Evolutionary conservation across 2,888 invertebrate genomes (phyloP).

Genomic region (Leptopilina myrica): DNA sequence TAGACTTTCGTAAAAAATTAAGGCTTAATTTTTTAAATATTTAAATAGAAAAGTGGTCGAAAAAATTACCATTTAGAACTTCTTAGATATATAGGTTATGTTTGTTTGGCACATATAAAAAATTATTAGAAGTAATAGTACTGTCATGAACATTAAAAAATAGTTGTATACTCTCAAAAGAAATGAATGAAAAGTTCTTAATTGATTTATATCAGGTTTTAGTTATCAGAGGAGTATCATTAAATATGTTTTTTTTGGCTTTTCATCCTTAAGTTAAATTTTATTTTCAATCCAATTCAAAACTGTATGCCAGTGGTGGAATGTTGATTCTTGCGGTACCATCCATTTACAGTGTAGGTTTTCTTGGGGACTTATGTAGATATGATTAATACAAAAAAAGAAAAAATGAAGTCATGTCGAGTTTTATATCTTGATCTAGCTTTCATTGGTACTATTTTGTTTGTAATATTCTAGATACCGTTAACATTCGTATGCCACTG

Average conservation of each 20-base stretch:
- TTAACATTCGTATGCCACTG: slow-evolving; percentile 21
- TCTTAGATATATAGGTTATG: no score
- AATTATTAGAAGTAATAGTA: no score
- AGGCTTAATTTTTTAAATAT: no score
- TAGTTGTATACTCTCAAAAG: no score
- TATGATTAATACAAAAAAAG: slow-evolving; percentile 33
- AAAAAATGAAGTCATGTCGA: neutral
- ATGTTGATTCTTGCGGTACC: slow-evolving; percentile 38
- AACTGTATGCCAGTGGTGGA: slow-evolving; percentile 3
- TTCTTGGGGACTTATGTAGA: slow-evolving; percentile 20
- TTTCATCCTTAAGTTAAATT: neutral
- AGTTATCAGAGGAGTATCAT: neutral
- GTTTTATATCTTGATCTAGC: slow-evolving; percentile 31
- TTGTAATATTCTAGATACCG: slow-evolving; percentile 19
- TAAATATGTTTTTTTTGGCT: slow-evolving; percentile 10
- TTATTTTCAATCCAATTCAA: slow-evolving; percentile 1
- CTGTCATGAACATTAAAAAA: no score
- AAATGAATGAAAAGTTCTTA: no score
- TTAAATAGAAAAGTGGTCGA: no score
- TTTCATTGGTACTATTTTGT: slow-evolving; percentile 38
- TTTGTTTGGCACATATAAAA: no score
- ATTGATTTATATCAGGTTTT: neutral
- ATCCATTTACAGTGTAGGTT: slow-evolving; percentile 27
- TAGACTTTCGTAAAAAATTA: no score
- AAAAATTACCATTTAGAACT: no score